Conservation (phyloP, 2,113 vertebrate species). For the Phrynosoma platyrhinos region DNA sequence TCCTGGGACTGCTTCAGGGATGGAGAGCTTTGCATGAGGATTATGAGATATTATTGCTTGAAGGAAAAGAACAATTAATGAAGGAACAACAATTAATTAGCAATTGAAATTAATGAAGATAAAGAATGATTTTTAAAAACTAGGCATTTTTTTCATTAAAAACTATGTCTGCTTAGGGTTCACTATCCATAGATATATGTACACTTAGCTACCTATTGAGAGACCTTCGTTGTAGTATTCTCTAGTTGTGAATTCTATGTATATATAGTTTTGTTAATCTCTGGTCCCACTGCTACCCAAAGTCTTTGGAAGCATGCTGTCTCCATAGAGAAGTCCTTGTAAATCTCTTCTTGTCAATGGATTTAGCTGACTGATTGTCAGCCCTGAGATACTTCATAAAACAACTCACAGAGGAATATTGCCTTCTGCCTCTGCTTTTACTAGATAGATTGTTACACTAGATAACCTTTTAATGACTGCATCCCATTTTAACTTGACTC, state of each 20-base stretch:
- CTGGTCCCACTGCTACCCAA: slow-evolving; percentile 64
- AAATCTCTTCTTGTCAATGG: slow-evolving; percentile 79
- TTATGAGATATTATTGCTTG: background rate
- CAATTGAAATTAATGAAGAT: slow-evolving; percentile 1
- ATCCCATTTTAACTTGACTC: slow-evolving; percentile 67
- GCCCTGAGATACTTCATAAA: slow-evolving; percentile 76
- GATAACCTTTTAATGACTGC: slow-evolving; percentile 76
- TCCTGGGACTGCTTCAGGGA: background rate
- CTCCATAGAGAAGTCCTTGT: slow-evolving; percentile 73
- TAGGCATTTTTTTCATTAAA: background rate
- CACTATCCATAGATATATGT: slow-evolving; percentile 63
- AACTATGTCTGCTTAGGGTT: slow-evolving; percentile 46
- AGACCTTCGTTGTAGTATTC: slow-evolving; percentile 65
- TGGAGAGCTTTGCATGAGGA: background rate
- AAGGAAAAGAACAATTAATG: background rate
- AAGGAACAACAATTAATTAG: background rate
- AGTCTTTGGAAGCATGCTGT: slow-evolving; percentile 67
- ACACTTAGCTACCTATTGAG: slow-evolving; percentile 53
- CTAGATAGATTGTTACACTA: slow-evolving; percentile 64
- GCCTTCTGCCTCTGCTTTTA: slow-evolving; percentile 69
- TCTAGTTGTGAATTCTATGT: slow-evolving; percentile 67
- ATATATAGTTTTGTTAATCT: slow-evolving; percentile 74
- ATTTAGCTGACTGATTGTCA: slow-evolving; percentile 81
- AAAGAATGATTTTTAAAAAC: background rate
- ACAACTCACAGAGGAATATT: slow-evolving; percentile 71